Evolutionary conservation across 2,797 vertebrate species (phyloP).

Genomic region (Brachyalestes nurse): DNA sequence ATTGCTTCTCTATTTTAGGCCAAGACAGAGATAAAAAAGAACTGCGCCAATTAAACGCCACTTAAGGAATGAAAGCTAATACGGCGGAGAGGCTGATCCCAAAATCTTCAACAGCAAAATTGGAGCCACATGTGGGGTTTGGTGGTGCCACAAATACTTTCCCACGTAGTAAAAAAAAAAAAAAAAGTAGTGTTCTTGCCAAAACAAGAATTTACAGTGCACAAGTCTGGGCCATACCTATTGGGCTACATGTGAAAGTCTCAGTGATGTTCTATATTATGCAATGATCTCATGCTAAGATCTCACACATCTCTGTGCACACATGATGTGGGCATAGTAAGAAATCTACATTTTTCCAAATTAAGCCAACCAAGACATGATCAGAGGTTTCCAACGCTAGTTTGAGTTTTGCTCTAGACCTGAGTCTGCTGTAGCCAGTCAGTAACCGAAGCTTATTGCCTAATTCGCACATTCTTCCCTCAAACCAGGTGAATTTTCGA

Average conservation of each 20-base stretch:
- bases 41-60: slow-evolving; percentile 66
- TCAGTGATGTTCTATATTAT: slow-evolving; percentile 19
- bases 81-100: slow-evolving; percentile 61
- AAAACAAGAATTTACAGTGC: slow-evolving; percentile 65
- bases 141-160: slow-evolving; percentile 74
- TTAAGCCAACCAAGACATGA: no score
- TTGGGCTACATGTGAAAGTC: slow-evolving; percentile 53
- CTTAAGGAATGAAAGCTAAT: slow-evolving; percentile 78
- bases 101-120: slow-evolving; percentile 73
- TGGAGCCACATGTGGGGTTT: slow-evolving; percentile 78
- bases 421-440: no score
- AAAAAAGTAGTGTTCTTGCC: slow-evolving; percentile 51
- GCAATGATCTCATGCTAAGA: background rate
- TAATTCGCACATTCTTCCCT: no score
- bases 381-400: no score
- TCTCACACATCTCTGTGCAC: background rate
- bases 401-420: no score
- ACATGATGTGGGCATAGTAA: no score
- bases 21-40: slow-evolving; percentile 72
- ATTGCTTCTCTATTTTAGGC: slow-evolving; percentile 71
- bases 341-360: no score
- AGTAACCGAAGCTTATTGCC: no score
- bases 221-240: slow-evolving; percentile 61
- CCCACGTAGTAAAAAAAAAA: slow-evolving; percentile 66
- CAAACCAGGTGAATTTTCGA: no score